phyloP scores from a whole-genome alignment of 1,140 invertebrate species.

The Hylyphantes graminicola region DNA sequence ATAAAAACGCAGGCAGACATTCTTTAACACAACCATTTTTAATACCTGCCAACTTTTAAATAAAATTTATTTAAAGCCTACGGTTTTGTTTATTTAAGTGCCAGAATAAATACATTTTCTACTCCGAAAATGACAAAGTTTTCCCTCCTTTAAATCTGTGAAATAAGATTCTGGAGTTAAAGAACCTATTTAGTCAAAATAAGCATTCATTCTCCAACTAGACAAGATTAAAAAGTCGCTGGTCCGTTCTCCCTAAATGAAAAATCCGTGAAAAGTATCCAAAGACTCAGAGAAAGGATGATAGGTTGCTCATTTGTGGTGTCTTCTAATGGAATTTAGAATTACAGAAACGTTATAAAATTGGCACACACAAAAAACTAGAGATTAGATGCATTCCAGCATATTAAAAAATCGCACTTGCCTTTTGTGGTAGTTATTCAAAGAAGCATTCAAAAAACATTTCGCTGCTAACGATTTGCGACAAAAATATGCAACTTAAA shows the following conservation, averaged over 20 bases:
- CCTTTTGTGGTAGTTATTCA: constrained; percentile 22
- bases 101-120: too few species aligned
- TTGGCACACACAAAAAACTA: constrained; percentile 16
- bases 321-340: constrained; percentile 46
- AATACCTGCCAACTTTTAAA: too few species aligned
- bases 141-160: too few species aligned
- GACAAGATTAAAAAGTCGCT: neutral
- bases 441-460: constrained; percentile 50
- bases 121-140: too few species aligned
- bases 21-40: too few species aligned
- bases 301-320: constrained; percentile 46
- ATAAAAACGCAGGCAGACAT: too few species aligned
- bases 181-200: constrained; percentile 24
- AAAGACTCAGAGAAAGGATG: neutral
- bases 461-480: constrained; percentile 53
- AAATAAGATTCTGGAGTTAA: constrained; percentile 12
- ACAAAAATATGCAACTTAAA: constrained; percentile 59
- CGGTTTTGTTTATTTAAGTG: too few species aligned
- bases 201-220: constrained; percentile 24
- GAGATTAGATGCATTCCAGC: constrained; percentile 12
- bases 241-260: constrained; percentile 11
- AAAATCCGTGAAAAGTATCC: constrained; percentile 1
- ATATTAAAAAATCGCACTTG: constrained; percentile 21
- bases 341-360: constrained; percentile 51
- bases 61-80: too few species aligned